Evolutionary conservation across 2,113 vertebrate genomes (phyloP), one percentile per base, ranked within the genome.

Genomic region (Dromaius novaehollandiae): DNA sequence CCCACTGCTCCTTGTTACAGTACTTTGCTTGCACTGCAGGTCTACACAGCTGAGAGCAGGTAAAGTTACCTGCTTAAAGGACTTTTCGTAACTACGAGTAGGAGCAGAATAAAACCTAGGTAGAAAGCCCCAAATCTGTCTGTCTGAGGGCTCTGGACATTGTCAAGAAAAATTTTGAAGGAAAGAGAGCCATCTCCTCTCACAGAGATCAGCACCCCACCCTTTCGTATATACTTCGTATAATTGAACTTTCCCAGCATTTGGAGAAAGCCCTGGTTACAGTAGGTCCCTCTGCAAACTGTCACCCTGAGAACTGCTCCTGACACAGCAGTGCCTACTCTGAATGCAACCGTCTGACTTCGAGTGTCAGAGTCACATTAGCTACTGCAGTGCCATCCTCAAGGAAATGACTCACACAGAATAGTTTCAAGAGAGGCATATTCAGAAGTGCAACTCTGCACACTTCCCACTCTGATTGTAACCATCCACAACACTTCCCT

Each of bases 101-200:
- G 40, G 24, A 90, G 36, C 22, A 66, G 51, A 82, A 58, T 53
- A 93, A 90, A 89, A 63, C 11, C 68, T 16, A 40, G 17, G 9
- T 40, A 76, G 11, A 48, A 88, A 80, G 30, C 8, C 38, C 11
- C 24, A 42, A 2, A 48, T 92, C 21, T n/a, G 12, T 60, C 53
- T 71, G 4, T 73, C 10, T 13, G 88, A 73, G 79, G 42, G n/a
- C 24, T 30, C 15, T 42, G 25, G n/a, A n/a, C 10, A 3, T 68
- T 91, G 53, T 91, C 79, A 51, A 21, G 75, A 46, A n/a, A 61
- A 69, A 61, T 85, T 91, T 66, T 89, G 78, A 58, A 70, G 55
- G 26, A 63, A 38, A 36, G 24, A 1, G 12, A 50, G 22, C 42
- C 0, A 0, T n/a, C 30, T 77, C 38, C 55, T 82, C 42, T 78